Conservation (phyloP, 2,888 invertebrate genomes). For the Elmis aenea region DNA sequence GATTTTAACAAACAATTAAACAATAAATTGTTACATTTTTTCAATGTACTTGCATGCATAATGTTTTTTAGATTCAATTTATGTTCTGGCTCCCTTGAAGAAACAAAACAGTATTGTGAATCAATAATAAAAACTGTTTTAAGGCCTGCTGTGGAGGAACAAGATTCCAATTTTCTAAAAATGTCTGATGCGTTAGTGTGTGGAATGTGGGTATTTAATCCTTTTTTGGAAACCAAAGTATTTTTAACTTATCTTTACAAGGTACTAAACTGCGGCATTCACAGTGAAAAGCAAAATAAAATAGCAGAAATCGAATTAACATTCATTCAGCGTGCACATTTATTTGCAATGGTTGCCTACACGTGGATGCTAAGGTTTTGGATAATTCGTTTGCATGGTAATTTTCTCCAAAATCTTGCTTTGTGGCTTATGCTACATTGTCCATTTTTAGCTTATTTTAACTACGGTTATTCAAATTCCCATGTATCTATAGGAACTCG, state of each 20-base stretch:
- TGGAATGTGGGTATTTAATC: slow-evolving; percentile 66
- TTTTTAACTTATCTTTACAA: slow-evolving; percentile 47
- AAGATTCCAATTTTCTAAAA: slow-evolving; percentile 58
- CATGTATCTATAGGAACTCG: slow-evolving; percentile 60
- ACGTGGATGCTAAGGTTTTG: slow-evolving; percentile 41
- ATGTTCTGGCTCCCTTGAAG: slow-evolving; percentile 57
- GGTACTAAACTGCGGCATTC: slow-evolving; percentile 14
- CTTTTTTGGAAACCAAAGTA: slow-evolving; percentile 54
- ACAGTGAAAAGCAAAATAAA: slow-evolving; percentile 8
- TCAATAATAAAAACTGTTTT: slow-evolving; percentile 56
- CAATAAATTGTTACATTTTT: too few relatives aligned
- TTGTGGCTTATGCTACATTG: slow-evolving; percentile 61
- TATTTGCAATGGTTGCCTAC: too few relatives aligned
- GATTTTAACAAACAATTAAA: slow-evolving; percentile 1
- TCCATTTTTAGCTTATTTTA: slow-evolving; percentile 64
- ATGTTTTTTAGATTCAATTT: slow-evolving; percentile 59
- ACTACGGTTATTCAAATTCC: slow-evolving; percentile 58
- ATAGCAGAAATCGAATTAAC: slow-evolving; percentile 3
- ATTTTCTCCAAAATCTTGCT: slow-evolving; percentile 54
- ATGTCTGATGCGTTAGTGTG: slow-evolving; percentile 61
- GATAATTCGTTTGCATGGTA: slow-evolving; percentile 56
- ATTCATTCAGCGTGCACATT: slow-evolving; percentile 15
- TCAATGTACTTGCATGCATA: neutral
- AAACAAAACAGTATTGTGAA: slow-evolving; percentile 59
- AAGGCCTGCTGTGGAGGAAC: slow-evolving; percentile 56